phyloP scores from a whole-genome alignment of 1,140 invertebrate species.

The Caenorhabditis elegans region DNA sequence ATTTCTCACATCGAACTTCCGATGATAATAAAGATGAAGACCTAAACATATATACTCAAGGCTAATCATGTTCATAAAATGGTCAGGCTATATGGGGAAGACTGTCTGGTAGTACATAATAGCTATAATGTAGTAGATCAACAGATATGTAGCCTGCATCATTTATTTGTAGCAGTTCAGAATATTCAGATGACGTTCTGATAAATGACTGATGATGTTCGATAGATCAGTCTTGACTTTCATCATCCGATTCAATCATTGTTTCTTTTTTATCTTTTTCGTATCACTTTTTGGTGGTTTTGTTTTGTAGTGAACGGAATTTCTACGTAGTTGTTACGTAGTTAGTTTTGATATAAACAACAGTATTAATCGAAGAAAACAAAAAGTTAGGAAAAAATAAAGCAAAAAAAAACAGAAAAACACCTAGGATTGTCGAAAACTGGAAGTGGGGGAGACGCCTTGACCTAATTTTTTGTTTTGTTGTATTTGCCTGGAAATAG shows the following conservation, averaged over 20 bases:
- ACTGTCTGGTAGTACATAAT: background rate
- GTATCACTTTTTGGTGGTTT: too few relatives aligned
- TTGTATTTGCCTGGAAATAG: too few relatives aligned
- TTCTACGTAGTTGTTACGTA: background rate
- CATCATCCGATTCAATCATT: background rate
- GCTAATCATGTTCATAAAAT: constrained; percentile 20
- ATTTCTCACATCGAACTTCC: background rate
- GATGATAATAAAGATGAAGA: background rate
- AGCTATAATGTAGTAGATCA: constrained; percentile 7
- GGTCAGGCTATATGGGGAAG: background rate
- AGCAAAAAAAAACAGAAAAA: too few relatives aligned
- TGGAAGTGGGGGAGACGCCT: too few relatives aligned
- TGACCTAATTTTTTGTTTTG: too few relatives aligned
- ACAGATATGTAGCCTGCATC: too few relatives aligned
- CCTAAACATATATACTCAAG: constrained; percentile 15
- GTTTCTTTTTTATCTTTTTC: too few relatives aligned
- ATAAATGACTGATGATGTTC: background rate
- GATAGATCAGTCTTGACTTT: background rate
- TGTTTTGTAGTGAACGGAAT: background rate
- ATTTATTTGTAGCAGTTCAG: background rate
- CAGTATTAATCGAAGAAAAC: too few relatives aligned
- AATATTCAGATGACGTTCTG: background rate
- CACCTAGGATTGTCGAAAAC: too few relatives aligned
- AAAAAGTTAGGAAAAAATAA: too few relatives aligned
- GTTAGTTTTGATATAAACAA: background rate